These are phyloP conservation scores for Monomorium pharaonis DNA, from an alignment of 1,140 invertebrate genomes.

Conservation along the genomic window DNA sequence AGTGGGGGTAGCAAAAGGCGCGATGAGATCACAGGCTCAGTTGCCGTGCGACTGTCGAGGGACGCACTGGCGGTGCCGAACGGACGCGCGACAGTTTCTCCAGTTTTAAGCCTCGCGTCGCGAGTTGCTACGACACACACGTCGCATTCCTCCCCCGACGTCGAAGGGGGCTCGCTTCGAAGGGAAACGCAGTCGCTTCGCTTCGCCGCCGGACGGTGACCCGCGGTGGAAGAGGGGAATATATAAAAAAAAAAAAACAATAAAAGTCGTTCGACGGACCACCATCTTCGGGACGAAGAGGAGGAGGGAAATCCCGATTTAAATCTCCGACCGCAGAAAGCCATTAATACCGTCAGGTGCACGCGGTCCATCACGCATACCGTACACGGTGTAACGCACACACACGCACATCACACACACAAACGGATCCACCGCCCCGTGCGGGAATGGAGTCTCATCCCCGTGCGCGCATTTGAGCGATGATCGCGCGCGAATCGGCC, in stretches of 20 bases:
- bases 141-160: no score
- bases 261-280: neutral
- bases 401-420: neutral
- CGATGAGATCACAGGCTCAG: conserved; percentile 82
- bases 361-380: conserved; percentile 33
- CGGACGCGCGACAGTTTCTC: conserved; percentile 4
- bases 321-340: conserved; percentile 54
- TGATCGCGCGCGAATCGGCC: conserved; percentile 46
- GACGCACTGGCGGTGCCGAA: conserved; percentile 73
- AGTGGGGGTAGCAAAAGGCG: conserved; percentile 77
- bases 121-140: no score
- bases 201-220: neutral
- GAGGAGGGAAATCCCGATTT: conserved; percentile 36
- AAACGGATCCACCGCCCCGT: conserved; percentile 10
- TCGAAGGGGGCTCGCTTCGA: neutral
- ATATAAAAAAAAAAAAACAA: neutral
- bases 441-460: conserved; percentile 21
- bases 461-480: conserved; percentile 48
- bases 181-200: no score
- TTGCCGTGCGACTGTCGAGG: conserved; percentile 84
- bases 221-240: neutral
- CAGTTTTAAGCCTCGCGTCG: conserved; percentile 5
- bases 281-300: neutral
- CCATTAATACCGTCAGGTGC: conserved; percentile 40
- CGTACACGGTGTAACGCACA: neutral